A percentile compares a stretch with the other conserved stretches of the same genome.
Evolutionary conservation across 2,797 vertebrate genomes (phyloP).

Genomic region (Sebastes minor): DNA sequence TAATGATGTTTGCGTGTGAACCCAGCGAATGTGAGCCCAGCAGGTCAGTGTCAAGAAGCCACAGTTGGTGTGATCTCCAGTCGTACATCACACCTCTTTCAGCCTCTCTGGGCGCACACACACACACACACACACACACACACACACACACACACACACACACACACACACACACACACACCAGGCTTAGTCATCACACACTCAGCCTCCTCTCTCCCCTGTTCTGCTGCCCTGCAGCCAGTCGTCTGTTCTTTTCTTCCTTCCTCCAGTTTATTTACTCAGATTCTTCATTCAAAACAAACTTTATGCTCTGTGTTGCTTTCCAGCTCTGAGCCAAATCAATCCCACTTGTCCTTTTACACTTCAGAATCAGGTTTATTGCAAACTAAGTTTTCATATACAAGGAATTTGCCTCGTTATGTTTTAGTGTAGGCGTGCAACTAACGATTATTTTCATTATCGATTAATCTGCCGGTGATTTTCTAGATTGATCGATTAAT

Average conservation of each 20-base stretch:
- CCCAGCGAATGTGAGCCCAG: constrained; percentile 8
- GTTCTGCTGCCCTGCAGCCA: background rate
- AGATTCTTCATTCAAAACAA: background rate
- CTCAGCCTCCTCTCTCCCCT: background rate
- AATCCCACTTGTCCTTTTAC: background rate
- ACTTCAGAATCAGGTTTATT: background rate
- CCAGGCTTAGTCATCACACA: constrained; percentile 23
- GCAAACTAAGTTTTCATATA: background rate
- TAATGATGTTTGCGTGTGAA: constrained; percentile 20
- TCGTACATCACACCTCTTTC: constrained; percentile 26
- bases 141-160: background rate
- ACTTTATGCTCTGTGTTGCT: background rate
- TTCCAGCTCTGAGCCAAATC: background rate
- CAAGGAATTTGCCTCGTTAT: accelerated
- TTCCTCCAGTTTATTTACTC: background rate
- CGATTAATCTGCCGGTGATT: background rate
- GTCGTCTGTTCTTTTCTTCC: background rate
- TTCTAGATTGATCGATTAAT: background rate
- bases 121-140: background rate
- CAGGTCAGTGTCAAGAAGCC: constrained; percentile 36
- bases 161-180: background rate
- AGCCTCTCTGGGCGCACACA: constrained; percentile 4
- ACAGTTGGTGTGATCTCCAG: constrained; percentile 25
- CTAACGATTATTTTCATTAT: background rate
- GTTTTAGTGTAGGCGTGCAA: too few relatives aligned